Percentiles rank a stretch among this genome's conserved stretches.
Conservation (phyloP, 2,888 invertebrate genomes). For the Nymphalis c-album region DNA sequence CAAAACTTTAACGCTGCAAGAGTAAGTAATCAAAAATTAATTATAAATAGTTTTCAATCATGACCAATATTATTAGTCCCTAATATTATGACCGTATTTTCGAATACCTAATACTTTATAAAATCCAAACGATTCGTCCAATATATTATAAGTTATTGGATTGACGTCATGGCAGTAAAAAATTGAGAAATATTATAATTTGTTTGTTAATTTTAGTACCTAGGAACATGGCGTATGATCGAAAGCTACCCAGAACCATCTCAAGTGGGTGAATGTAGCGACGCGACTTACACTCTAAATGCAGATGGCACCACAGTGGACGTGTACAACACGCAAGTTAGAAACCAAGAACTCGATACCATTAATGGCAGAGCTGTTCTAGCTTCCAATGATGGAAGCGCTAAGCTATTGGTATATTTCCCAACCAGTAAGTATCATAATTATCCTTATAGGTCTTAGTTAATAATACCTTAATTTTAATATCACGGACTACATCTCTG, state of each 20-base stretch:
- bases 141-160: too few species aligned
- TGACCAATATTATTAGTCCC: too few species aligned
- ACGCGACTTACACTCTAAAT: constrained; percentile 74
- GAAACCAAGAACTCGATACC: constrained; percentile 67
- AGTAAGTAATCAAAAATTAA: constrained; percentile 44
- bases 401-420: constrained; percentile 79
- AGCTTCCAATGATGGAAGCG: constrained; percentile 64
- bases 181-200: too few species aligned
- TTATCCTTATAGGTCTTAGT: too few species aligned
- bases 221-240: constrained; percentile 81
- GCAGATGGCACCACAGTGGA: constrained; percentile 45
- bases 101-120: too few species aligned
- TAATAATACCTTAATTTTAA: too few species aligned
- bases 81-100: too few species aligned
- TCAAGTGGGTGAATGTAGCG: constrained; percentile 83
- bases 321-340: constrained; percentile 56
- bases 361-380: constrained; percentile 76
- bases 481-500: too few species aligned
- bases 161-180: too few species aligned
- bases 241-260: constrained; percentile 82
- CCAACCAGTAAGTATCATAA: constrained; percentile 64
- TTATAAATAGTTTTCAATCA: too few species aligned
- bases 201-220: constrained; percentile 42
- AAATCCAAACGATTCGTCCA: too few species aligned
- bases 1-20: constrained; percentile 49